Base-by-base conservation (phyloP, 2,888 invertebrate genomes). In the Pheosia tremula region DNA sequence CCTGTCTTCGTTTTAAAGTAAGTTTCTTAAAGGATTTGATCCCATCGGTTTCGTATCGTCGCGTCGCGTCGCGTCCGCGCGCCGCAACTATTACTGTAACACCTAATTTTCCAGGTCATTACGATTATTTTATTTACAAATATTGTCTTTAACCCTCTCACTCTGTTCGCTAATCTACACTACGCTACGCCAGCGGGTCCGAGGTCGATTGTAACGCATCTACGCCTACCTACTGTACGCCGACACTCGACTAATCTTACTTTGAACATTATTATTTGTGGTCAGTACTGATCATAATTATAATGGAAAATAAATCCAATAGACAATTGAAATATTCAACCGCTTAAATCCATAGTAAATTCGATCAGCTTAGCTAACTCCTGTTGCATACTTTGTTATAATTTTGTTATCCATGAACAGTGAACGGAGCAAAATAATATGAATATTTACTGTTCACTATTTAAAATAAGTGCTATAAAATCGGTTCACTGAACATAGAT, bases 101-200 rank as follows among this genome's bases (percentile, higher is more conserved):
- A 86, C 90, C 91, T 90, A 85, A 86, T 83, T 86, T 80, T 80
- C 83, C 91, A 91, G 91, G 90, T 88, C 82, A 89, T 91, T 92
- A 93, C 91, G 83, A 87, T 90, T 90, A 91, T 89, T 87, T 88
- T 93, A 93, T 93, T 90, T 94, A 94, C 94, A 94, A 93, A 94
- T 94, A 94, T 94, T 94, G 94, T 94, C 94, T 93, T 93, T 89
- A 93, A 93, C 93, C 94, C 93, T 93, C 93, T 93, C 94, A 90
- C 93, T 94, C 93, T 92, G 93, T 90, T 90, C 91, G 85, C 91
- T 92, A 92, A 81, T 81, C 91, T 93, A 85, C 82, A 77, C 92
- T 93, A 93, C 86, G 87, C 91, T 91, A 93, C 89, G 86, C 80
- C 90, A 89, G 91, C 92, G 86, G 85, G 80, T 79, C 83, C 87